Base-by-base conservation (phyloP, 2,113 vertebrate genomes). In the Ciconia maguari region DNA sequence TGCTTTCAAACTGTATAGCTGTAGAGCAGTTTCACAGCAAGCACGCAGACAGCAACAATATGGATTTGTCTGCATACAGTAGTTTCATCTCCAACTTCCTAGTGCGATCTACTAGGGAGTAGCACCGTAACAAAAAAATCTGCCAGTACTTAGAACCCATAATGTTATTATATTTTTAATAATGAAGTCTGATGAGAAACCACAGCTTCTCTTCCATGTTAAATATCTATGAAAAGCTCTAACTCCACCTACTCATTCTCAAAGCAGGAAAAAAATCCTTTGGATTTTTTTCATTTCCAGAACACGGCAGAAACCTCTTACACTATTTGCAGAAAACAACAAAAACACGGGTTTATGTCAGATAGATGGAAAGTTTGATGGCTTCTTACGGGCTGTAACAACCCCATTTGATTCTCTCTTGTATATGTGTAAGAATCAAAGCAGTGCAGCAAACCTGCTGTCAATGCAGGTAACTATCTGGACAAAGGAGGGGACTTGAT, bases 1-100 rank as follows among this genome's bases (percentile, higher is more conserved):
- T 95, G 92, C 91, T 97, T 97, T 96, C 96, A 97, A 97, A 97
- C 94, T 87, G 79, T 84, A 94, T 90, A 97, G 95, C 94, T 94
- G 82, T 83, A 93, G 77, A 96, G 79, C 81, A 95, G 76, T 96
- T 97, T 95, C 89, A 94, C 84, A 91, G 91, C 5, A 24, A 96
- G 91, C 89, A 90, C 6, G 1, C 78, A 95, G 96, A 95, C 94
- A 94, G 87, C 75, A 92, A 93, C 96, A 97, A 95, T 95, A 87
- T 69, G 89, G 94, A 94, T 95, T 97, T 93, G 95, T 95, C 94
- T 95, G 93, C 89, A 94, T 36, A 87, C 77, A 75, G 89, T 41
- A 91, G 74, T 90, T 96, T 94, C 89, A 81, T 89, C 92, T 92
- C 89, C 87, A 95, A 51, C 87, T 88, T 94, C 83, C 82, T 26